These are phyloP conservation scores for Chaetophractus vellerosus DNA, from an alignment of 2,797 vertebrate genomes.

Conservation along the genomic window DNA sequence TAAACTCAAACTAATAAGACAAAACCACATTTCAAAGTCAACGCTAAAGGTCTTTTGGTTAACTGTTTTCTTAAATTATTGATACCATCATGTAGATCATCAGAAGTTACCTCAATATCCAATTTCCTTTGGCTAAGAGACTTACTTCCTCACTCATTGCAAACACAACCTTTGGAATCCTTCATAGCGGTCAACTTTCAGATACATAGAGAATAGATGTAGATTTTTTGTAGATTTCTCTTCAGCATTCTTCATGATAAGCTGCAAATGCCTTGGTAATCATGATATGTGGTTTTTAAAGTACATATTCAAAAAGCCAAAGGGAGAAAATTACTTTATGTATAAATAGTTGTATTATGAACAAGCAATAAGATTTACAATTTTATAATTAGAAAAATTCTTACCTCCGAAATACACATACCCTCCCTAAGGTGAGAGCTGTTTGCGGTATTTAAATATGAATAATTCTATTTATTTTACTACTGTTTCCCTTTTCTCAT, in stretches of 20 bases:
- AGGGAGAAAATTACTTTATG: neutral
- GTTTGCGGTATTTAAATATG: constrained; percentile 27
- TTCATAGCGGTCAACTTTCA: neutral
- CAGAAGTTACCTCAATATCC: neutral
- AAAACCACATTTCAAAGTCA: neutral
- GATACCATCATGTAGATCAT: neutral
- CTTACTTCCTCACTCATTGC: neutral
- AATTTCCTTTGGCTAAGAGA: neutral
- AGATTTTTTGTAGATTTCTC: neutral
- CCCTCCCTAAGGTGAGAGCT: neutral
- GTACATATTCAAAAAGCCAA: neutral
- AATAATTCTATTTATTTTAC: constrained; percentile 13
- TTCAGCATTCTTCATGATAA: neutral
- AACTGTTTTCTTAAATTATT: neutral
- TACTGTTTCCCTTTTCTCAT: neutral
- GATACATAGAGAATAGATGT: neutral
- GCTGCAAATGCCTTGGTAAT: neutral
- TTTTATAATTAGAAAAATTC: constrained; percentile 36
- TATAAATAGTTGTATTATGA: neutral
- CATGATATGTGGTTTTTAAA: neutral
- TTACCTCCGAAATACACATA: neutral
- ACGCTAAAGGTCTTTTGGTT: neutral
- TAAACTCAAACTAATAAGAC: constrained; percentile 15
- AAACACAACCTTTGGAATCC: neutral
- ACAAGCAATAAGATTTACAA: constrained; percentile 19